Percentiles rank a stretch among this genome's conserved stretches.
Evolutionary conservation across 2,888 invertebrate species (phyloP).

Genomic region (Oxyteleia sp.): DNA sequence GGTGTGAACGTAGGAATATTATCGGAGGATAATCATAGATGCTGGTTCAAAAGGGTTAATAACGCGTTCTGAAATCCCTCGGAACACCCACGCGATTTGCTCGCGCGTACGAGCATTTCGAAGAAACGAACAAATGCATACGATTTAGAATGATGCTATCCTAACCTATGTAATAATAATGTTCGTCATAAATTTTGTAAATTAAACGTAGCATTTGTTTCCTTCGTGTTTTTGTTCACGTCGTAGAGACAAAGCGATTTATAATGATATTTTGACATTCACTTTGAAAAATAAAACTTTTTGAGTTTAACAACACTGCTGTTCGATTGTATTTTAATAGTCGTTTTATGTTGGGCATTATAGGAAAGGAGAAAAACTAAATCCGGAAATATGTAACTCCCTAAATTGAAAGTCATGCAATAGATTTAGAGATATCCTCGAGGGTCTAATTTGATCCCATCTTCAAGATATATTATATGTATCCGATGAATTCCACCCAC

Average conservation of each 20-base stretch:
- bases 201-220: slow-evolving; percentile 56
- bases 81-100: slow-evolving; percentile 82
- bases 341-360: neutral
- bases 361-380: slow-evolving; percentile 13
- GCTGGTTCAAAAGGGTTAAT: slow-evolving; percentile 86
- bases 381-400: slow-evolving; percentile 43
- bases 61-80: slow-evolving; percentile 86
- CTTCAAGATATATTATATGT: slow-evolving; percentile 68
- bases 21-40: slow-evolving; percentile 87
- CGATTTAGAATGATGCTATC: slow-evolving; percentile 65
- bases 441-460: slow-evolving; percentile 69
- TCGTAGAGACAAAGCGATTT: too few species aligned
- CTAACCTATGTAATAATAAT: slow-evolving; percentile 64
- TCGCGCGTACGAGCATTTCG: slow-evolving; percentile 63
- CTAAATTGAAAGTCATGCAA: slow-evolving; percentile 67
- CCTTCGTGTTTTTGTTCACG: slow-evolving; percentile 7
- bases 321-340: neutral
- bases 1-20: slow-evolving; percentile 85
- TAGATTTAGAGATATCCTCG: slow-evolving; percentile 55
- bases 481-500: slow-evolving; percentile 69
- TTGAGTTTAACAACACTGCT: neutral
- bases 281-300: neutral
- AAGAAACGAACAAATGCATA: slow-evolving; percentile 69
- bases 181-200: slow-evolving; percentile 53
- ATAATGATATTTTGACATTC: too few species aligned